Percentiles rank a stretch among this genome's conserved stretches.
Conservation (phyloP, 2,888 invertebrate species). For the Drosophila monieri region DNA sequence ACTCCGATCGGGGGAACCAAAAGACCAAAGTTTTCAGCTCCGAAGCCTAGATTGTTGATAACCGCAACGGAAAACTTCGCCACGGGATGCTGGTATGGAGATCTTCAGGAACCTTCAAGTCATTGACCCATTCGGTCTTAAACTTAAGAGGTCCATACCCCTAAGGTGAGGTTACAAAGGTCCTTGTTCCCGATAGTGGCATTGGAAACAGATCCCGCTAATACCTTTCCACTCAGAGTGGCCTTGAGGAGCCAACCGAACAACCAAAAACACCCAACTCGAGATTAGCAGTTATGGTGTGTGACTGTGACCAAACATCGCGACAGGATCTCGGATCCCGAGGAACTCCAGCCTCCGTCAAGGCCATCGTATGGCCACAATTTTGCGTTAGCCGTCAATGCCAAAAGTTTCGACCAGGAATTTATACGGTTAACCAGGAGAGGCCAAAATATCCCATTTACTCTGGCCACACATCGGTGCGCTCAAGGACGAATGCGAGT, state of each 20-base stretch:
- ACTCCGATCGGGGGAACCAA: conserved; percentile 2
- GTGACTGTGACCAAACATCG: conserved; percentile 64
- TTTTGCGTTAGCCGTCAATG: conserved; percentile 34
- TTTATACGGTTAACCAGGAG: conserved; percentile 71
- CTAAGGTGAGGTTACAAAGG: too few relatives aligned
- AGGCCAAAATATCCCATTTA: conserved; percentile 74
- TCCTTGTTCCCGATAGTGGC: background rate
- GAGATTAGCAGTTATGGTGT: conserved; percentile 34
- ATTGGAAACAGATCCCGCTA: background rate
- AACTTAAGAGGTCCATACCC: background rate
- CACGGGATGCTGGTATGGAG: conserved; percentile 16
- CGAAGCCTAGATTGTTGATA: conserved; percentile 36
- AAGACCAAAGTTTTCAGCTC: background rate
- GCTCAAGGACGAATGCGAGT: conserved; percentile 42
- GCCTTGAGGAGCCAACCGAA: conserved; percentile 22
- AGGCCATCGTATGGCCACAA: conserved; percentile 70
- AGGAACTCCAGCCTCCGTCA: conserved; percentile 15
- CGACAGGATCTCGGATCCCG: conserved; percentile 43
- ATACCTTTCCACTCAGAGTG: background rate
- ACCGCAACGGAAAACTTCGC: conserved; percentile 19
- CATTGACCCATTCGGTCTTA: conserved; percentile 13
- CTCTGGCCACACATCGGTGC: conserved; percentile 66
- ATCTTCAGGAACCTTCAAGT: background rate
- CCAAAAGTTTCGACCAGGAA: conserved; percentile 40
- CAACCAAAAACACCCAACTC: conserved; percentile 30